Evolutionary conservation across 2,888 invertebrate species (phyloP), one percentile per base, ranked within the genome.

Genomic region (Diplazon laetatorius): DNA sequence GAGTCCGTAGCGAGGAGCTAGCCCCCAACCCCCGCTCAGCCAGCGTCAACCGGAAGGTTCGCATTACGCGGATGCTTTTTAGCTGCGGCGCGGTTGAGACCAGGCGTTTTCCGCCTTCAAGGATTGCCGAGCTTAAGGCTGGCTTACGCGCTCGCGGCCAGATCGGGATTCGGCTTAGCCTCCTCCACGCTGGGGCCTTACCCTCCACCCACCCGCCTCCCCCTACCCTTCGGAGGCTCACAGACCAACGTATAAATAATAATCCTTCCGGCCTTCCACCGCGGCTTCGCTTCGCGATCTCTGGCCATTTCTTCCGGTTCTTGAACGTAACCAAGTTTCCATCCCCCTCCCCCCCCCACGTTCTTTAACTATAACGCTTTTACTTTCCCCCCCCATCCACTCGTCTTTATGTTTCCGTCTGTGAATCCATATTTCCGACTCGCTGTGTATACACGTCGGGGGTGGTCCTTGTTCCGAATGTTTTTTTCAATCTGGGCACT

Each of bases 71-170:
- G 75, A 76, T 75, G 60, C 52, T 72, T 72, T 76, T 72, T 59
- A 65, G 65, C 73, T 44, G 55, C 18, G 46, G 39, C 37, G 35
- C 60, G 57, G 10, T n/a, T 44, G 39, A 37, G 35, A 68, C 76
- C 80, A 69, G 76, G 80, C 75, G 71, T 79, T 81, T 83, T 84
- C 80, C 79, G 81, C 82, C 75, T 81, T 77, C 81, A 63, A 80
- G 80, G 82, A 81, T 81, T 83, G 78, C 80, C 80, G 72, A 82
- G 82, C 83, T 83, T 78, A 81, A 82, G 76, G 81, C 48, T 70
- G 80, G 81, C 80, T 81, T 81, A 80, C 71, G 69, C 57, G 68
- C 50, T 70, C 46, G 76, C 60, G 70, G 77, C 44, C 65, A 66
- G 70, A 77, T 69, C 73, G 76, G 59, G 74, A 82, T 79, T 77